phyloP scores from a whole-genome alignment of 2,797 vertebrate species.

The Lacerta bilineata region DNA sequence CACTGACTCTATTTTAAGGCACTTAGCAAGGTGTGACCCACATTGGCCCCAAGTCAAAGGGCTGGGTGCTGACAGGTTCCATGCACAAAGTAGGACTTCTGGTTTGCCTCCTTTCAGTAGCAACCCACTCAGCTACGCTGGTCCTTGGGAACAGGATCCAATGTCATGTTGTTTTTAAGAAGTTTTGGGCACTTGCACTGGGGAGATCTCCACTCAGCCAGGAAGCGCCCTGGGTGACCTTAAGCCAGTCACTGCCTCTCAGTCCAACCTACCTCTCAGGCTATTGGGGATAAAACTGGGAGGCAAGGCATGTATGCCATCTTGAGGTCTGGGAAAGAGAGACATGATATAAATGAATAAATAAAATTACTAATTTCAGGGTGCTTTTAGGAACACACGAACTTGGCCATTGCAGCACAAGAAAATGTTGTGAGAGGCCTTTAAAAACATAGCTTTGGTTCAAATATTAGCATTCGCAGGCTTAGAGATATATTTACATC shows the following conservation, averaged over 20 bases:
- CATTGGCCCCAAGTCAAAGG: neutral
- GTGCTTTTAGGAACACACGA: neutral
- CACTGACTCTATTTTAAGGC: neutral
- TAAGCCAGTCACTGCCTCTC: neutral
- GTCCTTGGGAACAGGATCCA: neutral
- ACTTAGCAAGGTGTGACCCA: neutral
- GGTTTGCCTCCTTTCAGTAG: neutral
- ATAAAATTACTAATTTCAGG: neutral
- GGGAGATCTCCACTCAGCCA: neutral
- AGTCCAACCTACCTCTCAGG: neutral
- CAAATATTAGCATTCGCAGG: neutral
- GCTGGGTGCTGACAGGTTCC: neutral
- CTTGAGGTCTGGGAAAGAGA: neutral
- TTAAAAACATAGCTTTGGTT: neutral
- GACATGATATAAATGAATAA: neutral
- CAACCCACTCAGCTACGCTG: neutral
- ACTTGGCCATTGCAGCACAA: neutral
- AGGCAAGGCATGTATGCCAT: too few species aligned
- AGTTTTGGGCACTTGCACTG: too few species aligned
- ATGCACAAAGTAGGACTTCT: neutral
- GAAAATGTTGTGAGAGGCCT: neutral
- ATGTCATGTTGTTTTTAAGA: too few species aligned
- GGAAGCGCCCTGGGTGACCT: neutral
- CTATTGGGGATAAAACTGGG: neutral
- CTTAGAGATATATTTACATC: neutral